Evolutionary conservation across 2,797 vertebrate genomes (phyloP).

Genomic region (Typhlichthys subterraneus): DNA sequence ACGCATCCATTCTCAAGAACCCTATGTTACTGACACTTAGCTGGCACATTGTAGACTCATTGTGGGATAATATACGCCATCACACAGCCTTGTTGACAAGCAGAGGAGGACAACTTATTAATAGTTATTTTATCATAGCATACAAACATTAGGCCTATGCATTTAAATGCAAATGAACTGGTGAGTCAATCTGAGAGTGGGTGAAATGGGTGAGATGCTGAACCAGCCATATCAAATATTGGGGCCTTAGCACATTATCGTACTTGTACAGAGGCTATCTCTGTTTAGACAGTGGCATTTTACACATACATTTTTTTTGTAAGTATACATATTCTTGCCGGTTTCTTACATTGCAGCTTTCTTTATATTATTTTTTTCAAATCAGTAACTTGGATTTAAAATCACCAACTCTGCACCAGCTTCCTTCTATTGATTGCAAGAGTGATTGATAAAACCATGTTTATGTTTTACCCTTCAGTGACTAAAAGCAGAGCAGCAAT

Average conservation of each 20-base stretch:
- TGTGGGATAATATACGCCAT: too few relatives aligned
- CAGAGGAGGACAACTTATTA: constrained; percentile 35
- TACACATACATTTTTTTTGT: constrained; percentile 4
- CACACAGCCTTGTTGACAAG: constrained; percentile 1
- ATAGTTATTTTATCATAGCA: constrained; percentile 29
- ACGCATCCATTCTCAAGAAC: background rate
- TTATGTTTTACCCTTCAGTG: constrained; percentile 52
- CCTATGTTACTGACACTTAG: background rate
- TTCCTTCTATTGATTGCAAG: constrained; percentile 56
- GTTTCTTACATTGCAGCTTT: background rate
- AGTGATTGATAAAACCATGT: constrained; percentile 53
- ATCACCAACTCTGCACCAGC: constrained; percentile 50
- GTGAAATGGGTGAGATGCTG: constrained; percentile 42
- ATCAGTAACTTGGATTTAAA: constrained; percentile 14
- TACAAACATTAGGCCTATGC: constrained; percentile 25
- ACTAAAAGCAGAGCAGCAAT: constrained; percentile 77
- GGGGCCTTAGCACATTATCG: too few relatives aligned
- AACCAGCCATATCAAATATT: constrained; percentile 3
- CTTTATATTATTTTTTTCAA: constrained; percentile 16
- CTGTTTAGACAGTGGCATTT: too few relatives aligned
- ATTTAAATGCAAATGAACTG: constrained; percentile 44
- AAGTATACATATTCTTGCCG: too few relatives aligned
- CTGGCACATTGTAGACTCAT: background rate
- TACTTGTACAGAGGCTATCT: too few relatives aligned
- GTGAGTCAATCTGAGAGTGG: constrained; percentile 14